These are phyloP conservation scores for Aphaenogaster floridana DNA, from an alignment of 1,140 invertebrate species.

Conservation along the genomic window DNA sequence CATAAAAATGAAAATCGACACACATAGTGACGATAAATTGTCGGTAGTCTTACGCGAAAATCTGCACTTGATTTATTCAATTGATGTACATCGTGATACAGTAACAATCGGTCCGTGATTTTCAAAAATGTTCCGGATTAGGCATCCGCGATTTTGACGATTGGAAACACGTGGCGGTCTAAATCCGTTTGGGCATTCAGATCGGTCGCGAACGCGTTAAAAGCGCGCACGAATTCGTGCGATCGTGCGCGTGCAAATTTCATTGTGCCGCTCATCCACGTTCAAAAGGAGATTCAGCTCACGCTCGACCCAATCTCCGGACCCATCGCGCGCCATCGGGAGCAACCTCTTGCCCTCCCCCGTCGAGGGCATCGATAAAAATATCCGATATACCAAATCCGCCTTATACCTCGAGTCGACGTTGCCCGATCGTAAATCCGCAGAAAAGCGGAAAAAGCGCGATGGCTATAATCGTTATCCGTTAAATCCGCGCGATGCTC, in stretches of 20 bases:
- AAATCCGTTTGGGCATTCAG: slow-evolving; percentile 37
- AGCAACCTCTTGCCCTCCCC: background rate
- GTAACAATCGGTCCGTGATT: slow-evolving; percentile 46
- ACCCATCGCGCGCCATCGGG: background rate
- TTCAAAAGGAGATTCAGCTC: slow-evolving; percentile 53
- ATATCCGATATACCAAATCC: slow-evolving; percentile 57
- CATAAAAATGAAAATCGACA: background rate
- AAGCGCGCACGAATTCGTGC: slow-evolving; percentile 38
- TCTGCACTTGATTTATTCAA: slow-evolving; percentile 16
- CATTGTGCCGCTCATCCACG: slow-evolving; percentile 14
- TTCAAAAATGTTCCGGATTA: slow-evolving; percentile 55
- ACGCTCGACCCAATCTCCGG: slow-evolving; percentile 58
- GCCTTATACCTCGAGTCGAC: slow-evolving; percentile 45
- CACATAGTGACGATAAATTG: background rate
- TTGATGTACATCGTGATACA: background rate
- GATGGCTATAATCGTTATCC: slow-evolving; percentile 64
- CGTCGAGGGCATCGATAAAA: slow-evolving; percentile 44
- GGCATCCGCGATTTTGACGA: slow-evolving; percentile 4
- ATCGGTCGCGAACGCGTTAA: slow-evolving; percentile 36
- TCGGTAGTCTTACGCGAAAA: background rate
- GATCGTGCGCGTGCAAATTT: slow-evolving; percentile 55
- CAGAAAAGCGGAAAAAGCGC: slow-evolving; percentile 34
- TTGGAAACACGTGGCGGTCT: slow-evolving; percentile 31
- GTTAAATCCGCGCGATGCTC: slow-evolving; percentile 58
- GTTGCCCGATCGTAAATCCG: slow-evolving; percentile 60